These are phyloP conservation scores for Shinisaurus crocodilurus DNA, from an alignment of 2,113 vertebrate species.

Conservation along the genomic window DNA sequence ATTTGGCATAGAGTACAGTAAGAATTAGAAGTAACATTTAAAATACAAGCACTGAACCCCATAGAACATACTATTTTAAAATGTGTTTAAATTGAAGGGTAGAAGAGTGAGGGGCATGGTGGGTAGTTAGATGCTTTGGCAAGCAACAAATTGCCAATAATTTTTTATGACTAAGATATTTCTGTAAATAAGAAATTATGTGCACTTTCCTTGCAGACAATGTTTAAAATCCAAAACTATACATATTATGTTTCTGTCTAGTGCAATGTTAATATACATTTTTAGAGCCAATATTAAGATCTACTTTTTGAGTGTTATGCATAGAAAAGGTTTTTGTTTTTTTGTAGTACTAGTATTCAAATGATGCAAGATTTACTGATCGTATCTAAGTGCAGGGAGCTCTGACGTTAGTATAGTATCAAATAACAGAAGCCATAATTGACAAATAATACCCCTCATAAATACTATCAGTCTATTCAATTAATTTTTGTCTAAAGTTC, in stretches of 20 bases:
- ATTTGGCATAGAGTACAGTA: not conserved
- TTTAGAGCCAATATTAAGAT: not conserved
- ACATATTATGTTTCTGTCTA: not conserved
- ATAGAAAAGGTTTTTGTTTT: not conserved
- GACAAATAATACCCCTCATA: slow-evolving; percentile 93
- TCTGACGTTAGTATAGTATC: slow-evolving; percentile 71
- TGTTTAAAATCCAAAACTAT: not conserved
- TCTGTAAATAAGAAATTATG: not conserved
- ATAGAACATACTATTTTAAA: not conserved
- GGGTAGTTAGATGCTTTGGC: not conserved
- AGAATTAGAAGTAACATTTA: not conserved
- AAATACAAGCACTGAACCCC: not conserved
- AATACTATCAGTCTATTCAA: slow-evolving; percentile 90
- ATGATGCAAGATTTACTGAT: not conserved
- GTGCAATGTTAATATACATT: not conserved
- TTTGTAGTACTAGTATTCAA: slow-evolving; percentile 35
- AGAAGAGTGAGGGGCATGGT: not conserved
- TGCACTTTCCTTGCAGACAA: not conserved
- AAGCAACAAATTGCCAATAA: not conserved
- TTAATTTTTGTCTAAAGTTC: slow-evolving; percentile 89
- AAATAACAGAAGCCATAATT: slow-evolving; percentile 79
- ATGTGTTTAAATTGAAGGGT: not conserved
- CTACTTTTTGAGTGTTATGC: slow-evolving; percentile 11
- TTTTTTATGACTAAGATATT: not conserved
- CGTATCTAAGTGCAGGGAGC: not conserved